phyloP scores from a whole-genome alignment of 1,140 invertebrate genomes.

The Hyles euphorbiae region DNA sequence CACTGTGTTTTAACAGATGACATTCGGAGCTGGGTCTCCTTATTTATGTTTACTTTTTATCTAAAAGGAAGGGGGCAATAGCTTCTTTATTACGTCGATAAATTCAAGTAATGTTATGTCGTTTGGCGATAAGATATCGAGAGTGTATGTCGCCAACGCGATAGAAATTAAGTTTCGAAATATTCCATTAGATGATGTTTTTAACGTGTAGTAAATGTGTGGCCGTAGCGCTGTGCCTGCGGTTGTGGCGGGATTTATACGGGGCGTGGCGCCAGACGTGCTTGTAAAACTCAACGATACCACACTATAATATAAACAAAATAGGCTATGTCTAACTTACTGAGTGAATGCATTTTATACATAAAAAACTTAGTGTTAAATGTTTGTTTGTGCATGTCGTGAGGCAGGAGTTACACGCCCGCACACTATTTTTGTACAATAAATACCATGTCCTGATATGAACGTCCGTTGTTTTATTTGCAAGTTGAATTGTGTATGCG shows the following conservation, averaged over 20 bases:
- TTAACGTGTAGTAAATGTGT: not conserved
- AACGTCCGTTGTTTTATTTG: slow-evolving; percentile 61
- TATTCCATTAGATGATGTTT: not conserved
- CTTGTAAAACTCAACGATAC: slow-evolving; percentile 72
- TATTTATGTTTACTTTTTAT: slow-evolving; percentile 30
- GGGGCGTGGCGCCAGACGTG: slow-evolving; percentile 39
- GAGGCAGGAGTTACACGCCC: slow-evolving; percentile 69
- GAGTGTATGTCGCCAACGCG: not conserved
- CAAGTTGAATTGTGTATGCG: slow-evolving; percentile 13
- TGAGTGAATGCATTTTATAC: slow-evolving; percentile 74
- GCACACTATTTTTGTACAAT: slow-evolving; percentile 76
- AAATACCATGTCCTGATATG: slow-evolving; percentile 70
- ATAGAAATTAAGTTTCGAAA: not conserved
- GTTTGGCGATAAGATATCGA: not conserved
- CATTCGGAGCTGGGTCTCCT: slow-evolving; percentile 21
- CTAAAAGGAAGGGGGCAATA: slow-evolving; percentile 39
- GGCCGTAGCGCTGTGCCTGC: slow-evolving; percentile 28
- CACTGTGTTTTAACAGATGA: too few species aligned
- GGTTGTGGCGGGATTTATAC: slow-evolving; percentile 37
- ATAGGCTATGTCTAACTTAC: slow-evolving; percentile 71
- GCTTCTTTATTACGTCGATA: slow-evolving; percentile 33
- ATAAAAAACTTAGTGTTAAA: slow-evolving; percentile 63
- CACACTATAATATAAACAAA: slow-evolving; percentile 50
- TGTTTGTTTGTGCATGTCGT: slow-evolving; percentile 69
- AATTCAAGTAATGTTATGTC: not conserved